These are phyloP conservation scores for Tetragonisca angustula DNA, from an alignment of 2,888 invertebrate genomes.

Conservation along the genomic window DNA sequence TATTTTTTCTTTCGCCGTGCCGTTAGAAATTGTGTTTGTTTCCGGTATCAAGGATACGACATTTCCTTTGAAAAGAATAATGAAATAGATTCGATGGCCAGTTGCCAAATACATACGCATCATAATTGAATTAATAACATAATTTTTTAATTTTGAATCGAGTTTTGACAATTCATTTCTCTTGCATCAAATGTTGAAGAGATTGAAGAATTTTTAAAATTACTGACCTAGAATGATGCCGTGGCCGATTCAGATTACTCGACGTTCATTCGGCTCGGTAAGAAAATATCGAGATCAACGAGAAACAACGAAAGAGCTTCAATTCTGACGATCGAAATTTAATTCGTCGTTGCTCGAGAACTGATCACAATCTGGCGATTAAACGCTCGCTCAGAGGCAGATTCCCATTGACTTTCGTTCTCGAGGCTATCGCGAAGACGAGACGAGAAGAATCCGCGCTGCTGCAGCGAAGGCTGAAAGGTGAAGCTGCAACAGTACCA, in stretches of 20 bases:
- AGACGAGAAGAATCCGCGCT: not conserved
- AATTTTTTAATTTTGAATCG: too few species aligned
- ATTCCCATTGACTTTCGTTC: not conserved
- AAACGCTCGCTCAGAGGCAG: not conserved
- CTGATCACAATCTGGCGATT: too few species aligned
- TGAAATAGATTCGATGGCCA: too few species aligned
- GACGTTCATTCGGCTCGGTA: too few species aligned
- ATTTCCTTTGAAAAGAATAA: not conserved
- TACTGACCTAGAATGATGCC: not conserved
- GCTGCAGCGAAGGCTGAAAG: not conserved
- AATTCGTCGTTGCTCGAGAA: too few species aligned
- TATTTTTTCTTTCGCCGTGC: conserved; percentile 24
- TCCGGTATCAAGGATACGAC: conserved; percentile 32
- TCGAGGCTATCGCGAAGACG: not conserved
- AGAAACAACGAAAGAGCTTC: too few species aligned
- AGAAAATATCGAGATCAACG: too few species aligned
- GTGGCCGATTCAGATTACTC: not conserved
- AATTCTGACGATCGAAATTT: too few species aligned
- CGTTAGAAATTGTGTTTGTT: conserved; percentile 44
- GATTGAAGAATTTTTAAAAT: not conserved
- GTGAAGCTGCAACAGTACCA: not conserved
- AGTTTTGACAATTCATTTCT: too few species aligned
- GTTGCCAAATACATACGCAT: too few species aligned
- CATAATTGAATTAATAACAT: too few species aligned
- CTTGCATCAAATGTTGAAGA: too few species aligned